Base-by-base conservation (phyloP, 2,113 vertebrate species). In the Sylvicapra grimmia region DNA sequence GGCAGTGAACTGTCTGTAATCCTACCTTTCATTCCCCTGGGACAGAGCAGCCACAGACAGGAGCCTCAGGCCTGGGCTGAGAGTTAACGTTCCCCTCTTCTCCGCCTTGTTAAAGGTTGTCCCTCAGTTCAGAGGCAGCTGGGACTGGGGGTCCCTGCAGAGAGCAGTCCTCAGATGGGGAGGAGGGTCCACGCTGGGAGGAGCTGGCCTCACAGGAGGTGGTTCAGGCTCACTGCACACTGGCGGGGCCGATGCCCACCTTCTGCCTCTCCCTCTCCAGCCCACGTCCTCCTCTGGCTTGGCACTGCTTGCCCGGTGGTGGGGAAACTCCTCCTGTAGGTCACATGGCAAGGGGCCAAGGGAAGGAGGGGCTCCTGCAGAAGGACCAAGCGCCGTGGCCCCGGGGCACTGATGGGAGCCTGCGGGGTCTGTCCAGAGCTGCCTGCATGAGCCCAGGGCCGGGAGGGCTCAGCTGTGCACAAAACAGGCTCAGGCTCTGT, bases 361-460 rank as follows among this genome's bases (percentile, higher is more conserved):
- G 21, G 7, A 6, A 8, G 0, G 13, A 14, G 54, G 9, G 18
- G 3, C 1, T 6, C 47, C 16, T 31, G 63, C 6, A 54, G 54
- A 56, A 85, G 68, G 86, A 65, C 65, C 14, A 25, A 53, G 23
- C 2, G 6, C 40, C 9, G 0, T 7, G n/a, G 47, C 29, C 51
- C 63, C 8, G 1, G 65, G 58, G 36, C 7, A 6, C 18, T 0
- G 8, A 19, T 3, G 23, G 31, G 16, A 27, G 16, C 14, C 61
- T 51, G 36, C 1, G 8, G 33, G 40, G 47, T 51, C 53, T 92
- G 77, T 27, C 7, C 49, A 61, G 86, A 82, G 75, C 31, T n/a
- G 49, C 49, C 68, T 90, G 86, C 27, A 31, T 23, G 8, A 6
- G 51, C 47, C 59, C 77, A 33, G 61, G 53, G 51, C 33, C 2